Percentiles rank a stretch among this genome's conserved stretches.
These are phyloP conservation scores for Hyposmocoma kahamanoa DNA, from an alignment of 1,140 invertebrate genomes.

Conservation along the genomic window DNA sequence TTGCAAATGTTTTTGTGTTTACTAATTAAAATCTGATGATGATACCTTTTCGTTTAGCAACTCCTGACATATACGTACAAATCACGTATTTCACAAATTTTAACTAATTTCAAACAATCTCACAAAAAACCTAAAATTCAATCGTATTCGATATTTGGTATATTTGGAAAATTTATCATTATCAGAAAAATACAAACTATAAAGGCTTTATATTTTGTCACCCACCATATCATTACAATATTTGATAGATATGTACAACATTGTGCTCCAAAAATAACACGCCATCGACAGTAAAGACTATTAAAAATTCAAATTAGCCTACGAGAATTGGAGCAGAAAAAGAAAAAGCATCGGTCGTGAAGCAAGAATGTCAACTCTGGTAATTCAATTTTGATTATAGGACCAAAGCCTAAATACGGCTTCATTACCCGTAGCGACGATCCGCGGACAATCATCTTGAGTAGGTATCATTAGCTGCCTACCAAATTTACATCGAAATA, in stretches of 20 bases:
- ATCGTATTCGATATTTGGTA: too few relatives aligned
- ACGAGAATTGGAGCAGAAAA: slow-evolving; percentile 65
- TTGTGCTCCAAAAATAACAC: slow-evolving; percentile 34
- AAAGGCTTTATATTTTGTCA: slow-evolving; percentile 14
- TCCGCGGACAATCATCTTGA: slow-evolving; percentile 65
- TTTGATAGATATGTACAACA: slow-evolving; percentile 19
- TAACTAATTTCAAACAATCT: too few relatives aligned
- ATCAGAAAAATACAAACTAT: too few relatives aligned
- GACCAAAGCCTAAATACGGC: slow-evolving; percentile 64
- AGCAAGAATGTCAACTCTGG: slow-evolving; percentile 66
- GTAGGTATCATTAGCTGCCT: slow-evolving; percentile 62
- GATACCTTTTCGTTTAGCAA: too few relatives aligned
- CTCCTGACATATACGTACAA: too few relatives aligned
- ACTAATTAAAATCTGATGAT: too few relatives aligned
- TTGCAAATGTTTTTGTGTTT: too few relatives aligned
- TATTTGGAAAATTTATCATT: too few relatives aligned
- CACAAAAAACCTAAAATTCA: too few relatives aligned
- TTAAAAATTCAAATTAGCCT: slow-evolving; percentile 63
- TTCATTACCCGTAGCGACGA: slow-evolving; percentile 62
- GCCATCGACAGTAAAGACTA: slow-evolving; percentile 29
- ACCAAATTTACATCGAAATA: slow-evolving; percentile 53
- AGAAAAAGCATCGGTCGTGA: slow-evolving; percentile 49
- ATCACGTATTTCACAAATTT: too few relatives aligned
- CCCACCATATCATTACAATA: slow-evolving; percentile 13
- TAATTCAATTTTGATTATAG: slow-evolving; percentile 74